phyloP scores from a whole-genome alignment of 1,140 invertebrate species.

The Diachasmimorpha longicaudata region DNA sequence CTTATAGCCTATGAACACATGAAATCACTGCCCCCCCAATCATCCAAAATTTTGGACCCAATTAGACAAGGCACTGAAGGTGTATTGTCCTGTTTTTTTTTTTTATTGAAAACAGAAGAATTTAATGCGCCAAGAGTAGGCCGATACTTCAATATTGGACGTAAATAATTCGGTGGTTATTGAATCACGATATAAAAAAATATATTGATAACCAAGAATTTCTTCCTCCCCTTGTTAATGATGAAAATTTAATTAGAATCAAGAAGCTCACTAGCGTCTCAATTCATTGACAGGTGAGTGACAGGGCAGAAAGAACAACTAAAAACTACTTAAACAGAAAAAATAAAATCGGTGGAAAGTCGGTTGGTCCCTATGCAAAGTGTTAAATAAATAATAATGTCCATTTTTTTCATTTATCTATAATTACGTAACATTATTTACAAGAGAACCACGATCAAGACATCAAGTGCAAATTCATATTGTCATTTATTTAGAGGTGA shows the following conservation, averaged over 20 bases:
- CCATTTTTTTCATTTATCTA: slow-evolving; percentile 25
- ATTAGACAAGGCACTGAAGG: slow-evolving; percentile 55
- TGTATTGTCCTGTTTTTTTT: slow-evolving; percentile 29
- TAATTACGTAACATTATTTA: slow-evolving; percentile 57
- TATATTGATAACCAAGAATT: slow-evolving; percentile 1
- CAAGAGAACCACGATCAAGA: slow-evolving; percentile 37
- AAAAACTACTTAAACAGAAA: slow-evolving; percentile 57
- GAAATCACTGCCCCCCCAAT: slow-evolving; percentile 62
- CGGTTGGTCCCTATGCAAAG: slow-evolving; percentile 56
- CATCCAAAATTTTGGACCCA: slow-evolving; percentile 58
- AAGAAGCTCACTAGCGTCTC: slow-evolving; percentile 17
- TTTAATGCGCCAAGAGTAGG: neutral
- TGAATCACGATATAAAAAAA: neutral
- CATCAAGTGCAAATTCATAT: neutral
- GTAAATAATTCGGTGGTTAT: neutral
- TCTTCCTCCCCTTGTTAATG: neutral
- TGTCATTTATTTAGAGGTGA: neutral
- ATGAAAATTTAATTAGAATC: neutral
- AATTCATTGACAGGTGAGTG: slow-evolving; percentile 53
- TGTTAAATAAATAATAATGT: slow-evolving; percentile 39
- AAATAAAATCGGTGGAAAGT: slow-evolving; percentile 60
- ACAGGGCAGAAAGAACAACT: slow-evolving; percentile 51
- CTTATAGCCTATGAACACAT: slow-evolving; percentile 65
- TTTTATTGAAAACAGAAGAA: neutral
- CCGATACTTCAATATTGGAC: neutral